Conservation (phyloP, 2,797 vertebrate genomes). For the Gymnothorax reevesii region DNA sequence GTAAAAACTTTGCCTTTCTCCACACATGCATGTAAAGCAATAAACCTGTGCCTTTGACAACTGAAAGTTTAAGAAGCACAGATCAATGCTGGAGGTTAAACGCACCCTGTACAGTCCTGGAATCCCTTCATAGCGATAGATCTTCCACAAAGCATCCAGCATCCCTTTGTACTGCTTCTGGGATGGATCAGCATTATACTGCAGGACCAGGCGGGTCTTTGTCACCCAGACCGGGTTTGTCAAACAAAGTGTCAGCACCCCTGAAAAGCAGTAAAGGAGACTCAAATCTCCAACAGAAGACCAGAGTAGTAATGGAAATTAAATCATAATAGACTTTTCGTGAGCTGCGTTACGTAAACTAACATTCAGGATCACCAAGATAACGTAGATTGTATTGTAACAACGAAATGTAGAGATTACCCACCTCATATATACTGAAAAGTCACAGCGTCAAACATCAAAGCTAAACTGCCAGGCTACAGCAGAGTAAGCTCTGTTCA, state of each 20-base stretch:
- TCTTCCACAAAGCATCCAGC: constrained; percentile 78
- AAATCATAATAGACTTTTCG: not conserved
- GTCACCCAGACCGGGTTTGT: constrained; percentile 86
- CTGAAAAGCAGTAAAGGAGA: constrained; percentile 54
- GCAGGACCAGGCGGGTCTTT: constrained; percentile 83
- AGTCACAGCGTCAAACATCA: not conserved
- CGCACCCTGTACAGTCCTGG: constrained; percentile 83
- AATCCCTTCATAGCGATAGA: constrained; percentile 78
- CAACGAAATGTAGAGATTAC: not conserved
- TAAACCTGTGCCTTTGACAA: not conserved
- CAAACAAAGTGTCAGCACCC: constrained; percentile 80
- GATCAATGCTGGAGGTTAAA: not conserved
- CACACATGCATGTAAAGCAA: not conserved
- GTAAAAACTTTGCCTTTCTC: not conserved
- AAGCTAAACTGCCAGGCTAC: not conserved
- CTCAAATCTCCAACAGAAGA: constrained; percentile 14
- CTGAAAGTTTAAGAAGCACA: not conserved
- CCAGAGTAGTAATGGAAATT: constrained; percentile 36
- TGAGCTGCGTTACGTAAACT: not conserved
- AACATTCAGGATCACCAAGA: not conserved
- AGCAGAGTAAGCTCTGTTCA: not conserved
- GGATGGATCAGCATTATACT: constrained; percentile 73
- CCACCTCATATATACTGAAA: not conserved
- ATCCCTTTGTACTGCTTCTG: constrained; percentile 78
- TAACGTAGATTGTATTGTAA: not conserved